phyloP scores from a whole-genome alignment of 2,113 vertebrate species.

The Oreotragus oreotragus region DNA sequence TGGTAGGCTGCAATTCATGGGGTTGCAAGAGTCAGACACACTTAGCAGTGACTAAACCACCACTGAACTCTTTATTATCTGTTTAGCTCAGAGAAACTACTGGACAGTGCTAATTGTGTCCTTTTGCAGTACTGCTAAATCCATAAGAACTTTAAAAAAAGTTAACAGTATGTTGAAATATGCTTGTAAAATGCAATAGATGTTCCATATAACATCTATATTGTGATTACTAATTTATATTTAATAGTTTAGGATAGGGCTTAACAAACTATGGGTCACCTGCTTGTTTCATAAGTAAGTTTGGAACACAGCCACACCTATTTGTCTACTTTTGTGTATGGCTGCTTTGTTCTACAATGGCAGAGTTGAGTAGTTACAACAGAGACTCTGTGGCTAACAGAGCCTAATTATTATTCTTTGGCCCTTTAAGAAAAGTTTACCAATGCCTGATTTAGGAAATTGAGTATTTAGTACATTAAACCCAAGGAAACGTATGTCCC shows the following conservation, averaged over 20 bases:
- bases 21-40: neutral
- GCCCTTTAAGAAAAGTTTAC: neutral
- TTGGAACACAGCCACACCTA: neutral
- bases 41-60: neutral
- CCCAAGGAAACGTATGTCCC: neutral
- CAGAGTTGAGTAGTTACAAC: neutral
- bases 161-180: neutral
- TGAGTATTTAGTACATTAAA: constrained; percentile 10
- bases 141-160: neutral
- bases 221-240: neutral
- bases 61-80: neutral
- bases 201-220: neutral
- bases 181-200: neutral
- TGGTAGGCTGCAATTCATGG: neutral
- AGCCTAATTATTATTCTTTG: neutral
- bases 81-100: neutral
- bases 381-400: neutral
- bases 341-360: neutral
- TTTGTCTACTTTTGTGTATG: neutral
- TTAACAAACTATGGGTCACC: neutral
- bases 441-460: neutral
- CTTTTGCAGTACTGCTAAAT: neutral
- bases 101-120: neutral
- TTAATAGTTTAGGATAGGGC: neutral
- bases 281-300: neutral